A percentile compares a stretch with the other conserved stretches of the same genome.
Evolutionary conservation across 1,140 invertebrate species (phyloP).

Genomic region (Atopsyche davidsoni): DNA sequence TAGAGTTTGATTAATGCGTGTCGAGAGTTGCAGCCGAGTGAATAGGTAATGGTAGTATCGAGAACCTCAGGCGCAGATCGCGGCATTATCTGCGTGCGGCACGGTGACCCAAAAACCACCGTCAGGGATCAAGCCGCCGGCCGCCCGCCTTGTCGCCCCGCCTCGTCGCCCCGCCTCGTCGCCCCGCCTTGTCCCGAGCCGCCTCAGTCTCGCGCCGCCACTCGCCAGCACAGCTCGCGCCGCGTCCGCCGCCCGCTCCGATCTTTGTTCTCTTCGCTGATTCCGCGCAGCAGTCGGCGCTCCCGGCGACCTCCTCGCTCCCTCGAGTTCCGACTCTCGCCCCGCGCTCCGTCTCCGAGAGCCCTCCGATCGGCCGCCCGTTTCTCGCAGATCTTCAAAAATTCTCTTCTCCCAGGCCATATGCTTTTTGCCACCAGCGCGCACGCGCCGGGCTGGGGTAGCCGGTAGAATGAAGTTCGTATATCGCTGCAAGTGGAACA

Average conservation of each 20-base stretch:
- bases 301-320: slow-evolving; percentile 21
- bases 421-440: slow-evolving; percentile 41
- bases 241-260: slow-evolving; percentile 30
- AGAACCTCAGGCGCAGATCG: no score
- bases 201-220: neutral
- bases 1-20: no score
- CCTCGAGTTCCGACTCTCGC: slow-evolving; percentile 32
- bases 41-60: no score
- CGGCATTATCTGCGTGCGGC: slow-evolving; percentile 15
- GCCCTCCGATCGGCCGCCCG: slow-evolving; percentile 36
- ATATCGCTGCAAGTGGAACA: slow-evolving; percentile 83
- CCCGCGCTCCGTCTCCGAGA: slow-evolving; percentile 37
- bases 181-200: neutral
- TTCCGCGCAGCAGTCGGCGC: slow-evolving; percentile 4
- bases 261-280: neutral
- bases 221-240: slow-evolving; percentile 26
- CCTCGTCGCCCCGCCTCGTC: slow-evolving; percentile 28
- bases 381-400: slow-evolving; percentile 40
- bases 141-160: neutral
- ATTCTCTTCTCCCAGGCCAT: slow-evolving; percentile 40
- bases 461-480: slow-evolving; percentile 59
- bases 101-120: slow-evolving; percentile 22
- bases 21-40: no score
- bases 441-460: slow-evolving; percentile 42
- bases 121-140: slow-evolving; percentile 7